Evolutionary conservation across 2,797 vertebrate genomes (phyloP).

Genomic region (Malacoctenus gilli): DNA sequence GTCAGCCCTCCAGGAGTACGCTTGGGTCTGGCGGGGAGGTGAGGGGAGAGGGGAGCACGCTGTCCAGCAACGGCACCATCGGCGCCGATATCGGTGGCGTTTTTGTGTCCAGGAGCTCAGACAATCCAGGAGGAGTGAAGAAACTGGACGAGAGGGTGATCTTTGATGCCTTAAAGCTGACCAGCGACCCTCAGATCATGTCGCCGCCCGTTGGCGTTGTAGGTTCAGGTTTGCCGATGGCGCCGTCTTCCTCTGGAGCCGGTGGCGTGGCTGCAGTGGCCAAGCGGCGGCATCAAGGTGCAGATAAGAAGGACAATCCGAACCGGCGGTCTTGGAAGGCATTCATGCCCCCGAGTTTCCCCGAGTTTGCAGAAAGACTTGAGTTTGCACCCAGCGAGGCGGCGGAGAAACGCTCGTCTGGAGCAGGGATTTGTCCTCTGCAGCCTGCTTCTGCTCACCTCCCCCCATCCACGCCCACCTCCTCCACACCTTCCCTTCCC

Average conservation of each 20-base stretch:
- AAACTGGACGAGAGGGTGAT: conserved; percentile 95
- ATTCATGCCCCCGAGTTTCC: conserved; percentile 95
- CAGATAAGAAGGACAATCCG: conserved; percentile 90
- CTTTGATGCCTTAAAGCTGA: conserved; percentile 95
- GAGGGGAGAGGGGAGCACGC: conserved; percentile 87
- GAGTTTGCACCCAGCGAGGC: conserved; percentile 87
- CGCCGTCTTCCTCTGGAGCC: conserved; percentile 74
- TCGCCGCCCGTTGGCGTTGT: conserved; percentile 80
- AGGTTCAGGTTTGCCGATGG: conserved; percentile 70
- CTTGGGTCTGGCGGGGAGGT: conserved; percentile 84
- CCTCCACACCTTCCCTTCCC: conserved; percentile 72
- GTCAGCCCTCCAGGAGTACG: conserved; percentile 92
- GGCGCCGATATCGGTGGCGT: conserved; percentile 83
- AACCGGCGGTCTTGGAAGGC: conserved; percentile 97
- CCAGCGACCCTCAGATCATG: conserved; percentile 89
- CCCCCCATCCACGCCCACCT: conserved; percentile 65
- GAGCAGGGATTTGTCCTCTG: conserved; percentile 79
- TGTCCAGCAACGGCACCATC: conserved; percentile 95
- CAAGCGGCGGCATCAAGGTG: conserved; percentile 81
- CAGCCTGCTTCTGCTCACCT: conserved; percentile 65
- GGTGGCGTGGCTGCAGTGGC: conserved; percentile 78
- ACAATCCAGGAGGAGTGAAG: conserved; percentile 79
- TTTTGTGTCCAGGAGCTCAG: conserved; percentile 82
- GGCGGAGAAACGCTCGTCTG: conserved; percentile 86
- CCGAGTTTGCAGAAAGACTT: conserved; percentile 93